These are phyloP conservation scores for Calycopis cecrops DNA, from an alignment of 1,140 invertebrate species.

Conservation along the genomic window DNA sequence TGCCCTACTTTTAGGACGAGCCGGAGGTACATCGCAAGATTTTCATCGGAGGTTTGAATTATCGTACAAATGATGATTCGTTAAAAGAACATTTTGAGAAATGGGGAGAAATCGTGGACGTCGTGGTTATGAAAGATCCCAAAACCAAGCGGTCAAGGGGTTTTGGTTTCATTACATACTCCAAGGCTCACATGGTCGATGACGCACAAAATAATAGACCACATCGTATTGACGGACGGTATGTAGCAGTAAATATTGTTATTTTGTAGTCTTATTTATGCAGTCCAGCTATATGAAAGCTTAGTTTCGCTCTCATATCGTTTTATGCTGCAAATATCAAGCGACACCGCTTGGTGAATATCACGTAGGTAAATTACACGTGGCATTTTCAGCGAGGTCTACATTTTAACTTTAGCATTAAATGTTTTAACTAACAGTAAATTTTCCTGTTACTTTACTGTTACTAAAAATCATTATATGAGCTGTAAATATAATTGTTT, in stretches of 20 bases:
- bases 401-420: conserved; percentile 29
- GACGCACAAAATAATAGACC: conserved; percentile 92
- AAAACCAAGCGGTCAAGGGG: conserved; percentile 94
- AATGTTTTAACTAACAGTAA: too few relatives aligned
- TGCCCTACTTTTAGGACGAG: conserved; percentile 77
- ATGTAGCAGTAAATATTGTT: conserved; percentile 42
- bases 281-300: conserved; percentile 65
- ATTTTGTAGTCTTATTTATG: conserved; percentile 30
- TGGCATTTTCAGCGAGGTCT: conserved; percentile 67
- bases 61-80: conserved; percentile 95
- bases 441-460: too few relatives aligned
- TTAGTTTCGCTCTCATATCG: conserved; percentile 50
- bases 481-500: too few relatives aligned
- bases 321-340: conserved; percentile 60
- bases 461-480: too few relatives aligned
- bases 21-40: conserved; percentile 96
- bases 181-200: conserved; percentile 94
- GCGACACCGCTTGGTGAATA: conserved; percentile 62
- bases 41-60: conserved; percentile 97
- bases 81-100: conserved; percentile 95
- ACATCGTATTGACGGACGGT: conserved; percentile 80
- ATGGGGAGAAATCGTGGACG: conserved; percentile 98
- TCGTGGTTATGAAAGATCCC: conserved; percentile 98
- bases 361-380: conserved; percentile 39
- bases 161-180: conserved; percentile 98